Evolutionary conservation across 2,888 invertebrate genomes (phyloP).

Genomic region (Auanema sp.): DNA sequence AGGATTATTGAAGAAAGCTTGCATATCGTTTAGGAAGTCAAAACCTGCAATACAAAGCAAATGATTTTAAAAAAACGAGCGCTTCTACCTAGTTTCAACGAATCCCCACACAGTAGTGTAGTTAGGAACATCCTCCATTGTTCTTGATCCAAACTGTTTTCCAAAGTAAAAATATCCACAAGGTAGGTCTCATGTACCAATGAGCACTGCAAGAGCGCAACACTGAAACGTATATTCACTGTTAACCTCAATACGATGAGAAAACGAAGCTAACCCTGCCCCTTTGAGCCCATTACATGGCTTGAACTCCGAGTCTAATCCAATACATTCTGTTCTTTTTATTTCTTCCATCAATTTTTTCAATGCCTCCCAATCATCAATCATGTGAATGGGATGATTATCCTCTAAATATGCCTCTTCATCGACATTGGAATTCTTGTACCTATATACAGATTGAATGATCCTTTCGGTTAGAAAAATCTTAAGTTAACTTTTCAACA

Average conservation of each 20-base stretch:
- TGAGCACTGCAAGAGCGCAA: constrained; percentile 35
- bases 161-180: constrained; percentile 29
- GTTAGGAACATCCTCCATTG: constrained; percentile 30
- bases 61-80: background rate
- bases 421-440: too few species aligned
- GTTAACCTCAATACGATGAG: too few species aligned
- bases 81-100: constrained; percentile 21
- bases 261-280: background rate
- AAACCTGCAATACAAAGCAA: constrained; percentile 23
- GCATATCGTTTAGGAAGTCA: constrained; percentile 35
- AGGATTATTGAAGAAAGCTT: constrained; percentile 25
- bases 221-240: too few species aligned
- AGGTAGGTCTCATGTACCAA: constrained; percentile 24
- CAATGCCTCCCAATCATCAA: constrained; percentile 6
- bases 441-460: too few species aligned
- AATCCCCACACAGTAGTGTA: constrained; percentile 19
- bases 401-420: background rate
- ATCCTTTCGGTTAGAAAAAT: too few species aligned
- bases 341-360: constrained; percentile 6
- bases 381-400: constrained; percentile 12
- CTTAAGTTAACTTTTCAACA: background rate
- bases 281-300: constrained; percentile 7
- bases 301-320: constrained; percentile 42
- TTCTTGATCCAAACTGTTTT: constrained; percentile 3
- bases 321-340: constrained; percentile 14